phyloP scores from a whole-genome alignment of 2,113 vertebrate species.

The Myrmecobius fasciatus region DNA sequence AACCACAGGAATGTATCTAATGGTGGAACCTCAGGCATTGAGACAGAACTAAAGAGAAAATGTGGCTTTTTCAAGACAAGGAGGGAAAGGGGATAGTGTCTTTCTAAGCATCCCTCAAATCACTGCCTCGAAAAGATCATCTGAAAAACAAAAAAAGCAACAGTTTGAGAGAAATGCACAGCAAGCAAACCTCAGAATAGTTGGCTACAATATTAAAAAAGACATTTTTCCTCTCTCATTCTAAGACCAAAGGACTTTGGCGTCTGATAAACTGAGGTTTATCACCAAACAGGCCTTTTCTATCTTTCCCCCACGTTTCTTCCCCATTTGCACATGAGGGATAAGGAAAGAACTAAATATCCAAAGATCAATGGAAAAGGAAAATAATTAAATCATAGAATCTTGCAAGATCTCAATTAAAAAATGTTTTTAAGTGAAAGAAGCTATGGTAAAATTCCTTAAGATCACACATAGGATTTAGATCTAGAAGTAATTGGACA shows the following conservation, averaged over 20 bases:
- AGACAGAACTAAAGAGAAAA: constrained; percentile 1
- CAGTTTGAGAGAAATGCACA: constrained; percentile 17
- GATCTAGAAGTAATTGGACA: background rate
- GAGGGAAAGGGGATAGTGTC: constrained; percentile 20
- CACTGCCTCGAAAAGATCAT: constrained; percentile 14
- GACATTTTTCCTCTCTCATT: constrained; percentile 13
- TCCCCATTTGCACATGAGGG: constrained; percentile 1
- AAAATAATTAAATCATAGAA: background rate
- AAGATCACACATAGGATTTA: constrained; percentile 30
- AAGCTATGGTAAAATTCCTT: background rate
- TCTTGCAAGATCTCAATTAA: background rate
- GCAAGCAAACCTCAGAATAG: background rate
- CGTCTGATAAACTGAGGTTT: background rate
- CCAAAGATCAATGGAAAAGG: background rate
- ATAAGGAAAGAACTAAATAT: background rate
- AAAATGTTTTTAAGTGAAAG: constrained; percentile 26
- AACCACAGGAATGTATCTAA: background rate
- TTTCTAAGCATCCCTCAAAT: background rate
- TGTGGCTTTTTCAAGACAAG: constrained; percentile 14
- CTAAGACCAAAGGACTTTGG: background rate
- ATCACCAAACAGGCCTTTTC: background rate
- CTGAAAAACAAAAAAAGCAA: background rate
- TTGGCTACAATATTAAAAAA: background rate
- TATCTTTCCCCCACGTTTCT: constrained; percentile 12
- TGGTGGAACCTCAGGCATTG: constrained; percentile 5